Percentiles rank a stretch among this genome's conserved stretches.
Evolutionary conservation across 1,140 invertebrate genomes (phyloP).

Genomic region (Plectus sambesii): DNA sequence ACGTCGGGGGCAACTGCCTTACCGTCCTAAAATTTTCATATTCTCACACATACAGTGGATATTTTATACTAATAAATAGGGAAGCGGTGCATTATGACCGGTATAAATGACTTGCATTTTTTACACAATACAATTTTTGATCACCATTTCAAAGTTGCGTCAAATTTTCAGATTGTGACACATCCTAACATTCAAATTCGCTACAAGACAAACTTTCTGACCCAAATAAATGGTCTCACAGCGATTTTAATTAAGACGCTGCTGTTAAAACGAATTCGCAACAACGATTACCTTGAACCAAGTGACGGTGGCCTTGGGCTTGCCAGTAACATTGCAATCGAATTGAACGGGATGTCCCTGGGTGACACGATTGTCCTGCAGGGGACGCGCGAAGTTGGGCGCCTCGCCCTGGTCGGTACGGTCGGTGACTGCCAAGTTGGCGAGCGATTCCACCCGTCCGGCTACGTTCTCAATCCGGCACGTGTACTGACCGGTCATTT

Average conservation of each 20-base stretch:
- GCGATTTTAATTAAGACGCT: conserved; percentile 7
- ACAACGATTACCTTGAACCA: conserved; percentile 69
- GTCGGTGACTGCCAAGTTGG: conserved; percentile 22
- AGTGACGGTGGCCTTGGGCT: conserved; percentile 62
- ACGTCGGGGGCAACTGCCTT: conserved; percentile 73
- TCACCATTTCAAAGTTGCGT: no score
- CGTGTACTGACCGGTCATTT: conserved; percentile 36
- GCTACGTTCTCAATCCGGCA: conserved; percentile 36
- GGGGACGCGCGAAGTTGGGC: conserved; percentile 32
- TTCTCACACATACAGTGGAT: no score
- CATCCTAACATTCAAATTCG: no score
- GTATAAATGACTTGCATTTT: no score
- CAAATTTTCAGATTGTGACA: no score
- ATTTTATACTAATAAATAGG: no score
- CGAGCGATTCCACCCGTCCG: conserved; percentile 32
- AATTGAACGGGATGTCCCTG: conserved; percentile 32
- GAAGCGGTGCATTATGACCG: no score
- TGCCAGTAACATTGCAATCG: conserved; percentile 58
- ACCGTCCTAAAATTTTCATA: conserved; percentile 56
- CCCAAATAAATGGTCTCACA: no score
- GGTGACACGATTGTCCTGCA: conserved; percentile 31
- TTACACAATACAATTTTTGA: no score
- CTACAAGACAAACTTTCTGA: no score
- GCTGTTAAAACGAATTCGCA: conserved; percentile 53
- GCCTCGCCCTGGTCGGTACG: conserved; percentile 26